Conservation (phyloP, 2,888 invertebrate species). For the Ferrisia virgata region DNA sequence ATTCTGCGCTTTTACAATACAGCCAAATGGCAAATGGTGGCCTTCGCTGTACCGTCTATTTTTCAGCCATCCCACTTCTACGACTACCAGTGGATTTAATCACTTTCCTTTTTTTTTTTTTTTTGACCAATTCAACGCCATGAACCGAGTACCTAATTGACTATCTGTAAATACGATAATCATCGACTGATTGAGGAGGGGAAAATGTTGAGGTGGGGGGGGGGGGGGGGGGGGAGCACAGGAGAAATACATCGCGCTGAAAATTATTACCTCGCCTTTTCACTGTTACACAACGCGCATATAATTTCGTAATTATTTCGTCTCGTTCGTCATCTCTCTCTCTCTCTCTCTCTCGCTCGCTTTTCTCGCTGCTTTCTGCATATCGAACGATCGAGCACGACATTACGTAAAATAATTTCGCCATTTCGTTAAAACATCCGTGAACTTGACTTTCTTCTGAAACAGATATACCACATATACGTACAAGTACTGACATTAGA, state of each 20-base stretch:
- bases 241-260: not conserved
- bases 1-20: too few relatives aligned
- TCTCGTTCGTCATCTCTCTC: not conserved
- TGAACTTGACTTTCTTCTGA: conserved; percentile 1
- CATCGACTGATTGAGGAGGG: too few relatives aligned
- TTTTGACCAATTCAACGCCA: too few relatives aligned
- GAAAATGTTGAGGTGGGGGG: too few relatives aligned
- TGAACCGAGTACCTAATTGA: too few relatives aligned
- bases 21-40: too few relatives aligned
- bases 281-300: not conserved
- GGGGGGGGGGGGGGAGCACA: too few relatives aligned
- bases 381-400: not conserved
- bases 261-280: not conserved
- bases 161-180: too few relatives aligned
- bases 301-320: not conserved
- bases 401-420: not conserved
- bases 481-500: not conserved
- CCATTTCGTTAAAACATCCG: not conserved
- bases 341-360: not conserved
- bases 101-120: too few relatives aligned
- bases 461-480: not conserved
- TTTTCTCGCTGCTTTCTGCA: not conserved
- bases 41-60: too few relatives aligned
- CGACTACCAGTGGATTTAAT: too few relatives aligned
- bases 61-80: too few relatives aligned